phyloP scores from a whole-genome alignment of 2,113 vertebrate species.

The Polyodon spathula region DNA sequence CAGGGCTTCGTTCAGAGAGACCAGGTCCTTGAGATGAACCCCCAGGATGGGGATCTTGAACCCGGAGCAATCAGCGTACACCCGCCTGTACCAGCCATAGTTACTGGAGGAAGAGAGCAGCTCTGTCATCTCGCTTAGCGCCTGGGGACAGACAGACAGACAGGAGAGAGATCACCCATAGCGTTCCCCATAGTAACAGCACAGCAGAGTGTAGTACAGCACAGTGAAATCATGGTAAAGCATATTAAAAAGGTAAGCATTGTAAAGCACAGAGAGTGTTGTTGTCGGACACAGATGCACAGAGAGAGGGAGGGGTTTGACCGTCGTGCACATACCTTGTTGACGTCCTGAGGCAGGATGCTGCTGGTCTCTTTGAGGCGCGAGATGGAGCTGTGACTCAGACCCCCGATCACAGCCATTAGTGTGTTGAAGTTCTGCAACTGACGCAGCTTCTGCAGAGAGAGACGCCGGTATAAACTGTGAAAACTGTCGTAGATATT shows the following conservation, averaged over 20 bases:
- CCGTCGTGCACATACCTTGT: conserved; percentile 58
- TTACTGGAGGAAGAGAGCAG: conserved; percentile 77
- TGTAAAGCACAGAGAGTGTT: too few relatives aligned
- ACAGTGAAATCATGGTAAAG: too few relatives aligned
- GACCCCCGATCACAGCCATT: conserved; percentile 81
- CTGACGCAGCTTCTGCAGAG: conserved; percentile 59
- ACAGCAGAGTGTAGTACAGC: too few relatives aligned
- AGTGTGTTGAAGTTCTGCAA: conserved; percentile 87
- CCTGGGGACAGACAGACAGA: conserved; percentile 37
- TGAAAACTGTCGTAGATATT: too few relatives aligned
- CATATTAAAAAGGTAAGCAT: too few relatives aligned
- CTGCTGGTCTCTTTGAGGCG: conserved; percentile 79
- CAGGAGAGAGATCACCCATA: neutral
- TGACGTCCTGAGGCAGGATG: conserved; percentile 71
- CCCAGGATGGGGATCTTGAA: conserved; percentile 83
- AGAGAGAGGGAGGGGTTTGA: neutral
- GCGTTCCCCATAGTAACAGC: neutral
- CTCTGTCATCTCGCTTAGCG: conserved; percentile 74
- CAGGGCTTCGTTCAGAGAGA: conserved; percentile 74
- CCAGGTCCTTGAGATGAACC: conserved; percentile 83
- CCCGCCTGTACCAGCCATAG: conserved; percentile 69
- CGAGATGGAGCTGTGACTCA: conserved; percentile 84
- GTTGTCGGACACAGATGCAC: too few relatives aligned
- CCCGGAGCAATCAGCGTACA: conserved; percentile 62
- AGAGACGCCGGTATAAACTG: neutral